phyloP scores from a whole-genome alignment of 2,797 vertebrate genomes.

The Sylvia borin region DNA sequence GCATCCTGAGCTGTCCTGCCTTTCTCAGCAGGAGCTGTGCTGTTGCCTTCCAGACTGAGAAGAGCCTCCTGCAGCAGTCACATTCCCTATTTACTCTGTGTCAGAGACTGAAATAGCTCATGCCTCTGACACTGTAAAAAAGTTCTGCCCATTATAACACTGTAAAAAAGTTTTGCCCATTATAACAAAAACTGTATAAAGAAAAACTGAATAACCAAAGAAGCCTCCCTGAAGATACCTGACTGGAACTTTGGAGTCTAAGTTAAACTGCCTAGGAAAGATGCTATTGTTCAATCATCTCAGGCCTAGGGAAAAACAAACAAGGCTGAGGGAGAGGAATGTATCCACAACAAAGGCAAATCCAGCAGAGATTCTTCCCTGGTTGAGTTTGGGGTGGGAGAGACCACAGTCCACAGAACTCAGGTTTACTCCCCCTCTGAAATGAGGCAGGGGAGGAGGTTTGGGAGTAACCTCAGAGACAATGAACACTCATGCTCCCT shows the following conservation, averaged over 20 bases:
- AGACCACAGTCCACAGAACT: not conserved
- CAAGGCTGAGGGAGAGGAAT: not conserved
- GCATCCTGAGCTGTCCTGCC: accelerated
- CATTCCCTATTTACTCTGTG: too few species aligned
- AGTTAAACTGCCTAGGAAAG: not conserved
- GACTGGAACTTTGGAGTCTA: not conserved
- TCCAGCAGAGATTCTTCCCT: not conserved
- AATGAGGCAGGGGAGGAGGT: accelerated
- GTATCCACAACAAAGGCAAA: not conserved
- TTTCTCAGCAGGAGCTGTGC: not conserved
- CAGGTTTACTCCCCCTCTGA: not conserved
- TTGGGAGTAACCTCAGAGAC: not conserved
- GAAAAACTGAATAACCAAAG: not conserved
- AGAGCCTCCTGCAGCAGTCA: not conserved
- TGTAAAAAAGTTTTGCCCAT: not conserved
- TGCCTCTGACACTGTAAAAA: not conserved
- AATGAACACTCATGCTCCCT: not conserved
- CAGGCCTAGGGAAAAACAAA: not conserved
- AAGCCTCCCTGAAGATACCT: not conserved
- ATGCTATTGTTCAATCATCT: not conserved
- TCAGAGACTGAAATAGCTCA: not conserved
- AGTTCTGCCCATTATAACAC: not conserved
- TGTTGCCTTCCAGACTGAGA: accelerated
- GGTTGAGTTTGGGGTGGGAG: not conserved
- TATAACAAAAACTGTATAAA: not conserved